Base-by-base conservation (phyloP, 1,140 invertebrate genomes). In the Aradophagus sp. region DNA sequence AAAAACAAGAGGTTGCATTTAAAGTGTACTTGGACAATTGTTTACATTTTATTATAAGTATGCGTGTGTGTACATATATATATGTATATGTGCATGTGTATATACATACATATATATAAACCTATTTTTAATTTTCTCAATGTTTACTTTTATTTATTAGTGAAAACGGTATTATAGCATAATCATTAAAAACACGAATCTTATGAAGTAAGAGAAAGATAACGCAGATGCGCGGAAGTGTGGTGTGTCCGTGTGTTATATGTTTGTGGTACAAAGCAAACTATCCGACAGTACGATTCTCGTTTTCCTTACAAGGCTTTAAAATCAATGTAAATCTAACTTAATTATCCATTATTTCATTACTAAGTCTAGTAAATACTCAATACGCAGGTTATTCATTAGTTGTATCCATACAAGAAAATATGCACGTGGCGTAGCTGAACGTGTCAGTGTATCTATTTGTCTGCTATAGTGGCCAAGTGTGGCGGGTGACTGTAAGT, bases 161-260 rank as follows among this genome's bases (percentile, higher is more conserved):
- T 50, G n/a, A 29, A 10, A 29, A n/a, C 10, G 3, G 27, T 29
- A 29, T 29, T 55, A 44, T 23, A 63, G 61, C 70, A 77, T 79
- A 78, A 73, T 73, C 13, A 77, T 66, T 74, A 63, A 80, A 83
- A 81, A 80, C 73, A 80, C 79, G 76, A 75, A 75, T 74, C 68
- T 75, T 78, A 79, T 70, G 39, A 52, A 73, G 61, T 73, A 74
- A 69, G 53, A 73, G 47, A 73, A 71, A 66, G 61, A 67, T 74
- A 36, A 62, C 50, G 56, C 56, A 62, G 48, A 74, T 38, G 17
- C 56, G 66, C 56, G 58, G 47, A 68, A 23, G 8, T 23, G 4
- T 8, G 4, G 8, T 23, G 20, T 4, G n/a, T n/a, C n/a, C n/a
- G n/a, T n/a, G n/a, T n/a, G n/a, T n/a, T n/a, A n/a, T n/a, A n/a